A percentile compares a stretch with the other conserved stretches of the same genome.
phyloP scores from a whole-genome alignment of 2,797 vertebrate species.

The Stomatorhinus walkeri region DNA sequence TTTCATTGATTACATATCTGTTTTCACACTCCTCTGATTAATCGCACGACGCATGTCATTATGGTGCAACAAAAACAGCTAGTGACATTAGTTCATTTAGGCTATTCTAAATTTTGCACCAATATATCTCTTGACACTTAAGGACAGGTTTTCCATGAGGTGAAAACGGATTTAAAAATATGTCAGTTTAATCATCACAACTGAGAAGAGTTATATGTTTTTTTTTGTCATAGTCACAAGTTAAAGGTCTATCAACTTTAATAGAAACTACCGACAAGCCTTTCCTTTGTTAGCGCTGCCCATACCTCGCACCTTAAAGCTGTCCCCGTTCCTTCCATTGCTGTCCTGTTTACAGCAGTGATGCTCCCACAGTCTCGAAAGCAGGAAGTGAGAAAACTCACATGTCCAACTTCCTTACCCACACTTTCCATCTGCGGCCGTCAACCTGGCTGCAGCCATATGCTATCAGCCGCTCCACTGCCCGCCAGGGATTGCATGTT shows the following conservation, averaged over 20 bases:
- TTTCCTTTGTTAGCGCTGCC: not conserved
- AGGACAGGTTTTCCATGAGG: not conserved
- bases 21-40: not conserved
- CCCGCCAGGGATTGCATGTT: not conserved
- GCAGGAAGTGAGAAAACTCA: not conserved
- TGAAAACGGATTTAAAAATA: not conserved
- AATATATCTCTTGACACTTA: not conserved
- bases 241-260: not conserved
- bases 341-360: not conserved
- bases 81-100: not conserved
- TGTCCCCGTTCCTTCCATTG: not conserved
- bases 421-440: not conserved
- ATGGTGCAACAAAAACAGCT: not conserved
- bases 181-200: not conserved
- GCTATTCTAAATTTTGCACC: not conserved
- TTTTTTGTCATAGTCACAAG: not conserved
- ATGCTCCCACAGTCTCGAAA: not conserved
- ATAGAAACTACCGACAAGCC: not conserved
- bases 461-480: not conserved
- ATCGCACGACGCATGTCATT: not conserved
- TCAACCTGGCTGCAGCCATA: not conserved
- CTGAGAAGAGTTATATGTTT: not conserved
- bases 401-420: not conserved
- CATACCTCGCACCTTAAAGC: not conserved
- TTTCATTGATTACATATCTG: not conserved